Conservation (phyloP, 2,888 invertebrate species). For the Lepidonotus clava region DNA sequence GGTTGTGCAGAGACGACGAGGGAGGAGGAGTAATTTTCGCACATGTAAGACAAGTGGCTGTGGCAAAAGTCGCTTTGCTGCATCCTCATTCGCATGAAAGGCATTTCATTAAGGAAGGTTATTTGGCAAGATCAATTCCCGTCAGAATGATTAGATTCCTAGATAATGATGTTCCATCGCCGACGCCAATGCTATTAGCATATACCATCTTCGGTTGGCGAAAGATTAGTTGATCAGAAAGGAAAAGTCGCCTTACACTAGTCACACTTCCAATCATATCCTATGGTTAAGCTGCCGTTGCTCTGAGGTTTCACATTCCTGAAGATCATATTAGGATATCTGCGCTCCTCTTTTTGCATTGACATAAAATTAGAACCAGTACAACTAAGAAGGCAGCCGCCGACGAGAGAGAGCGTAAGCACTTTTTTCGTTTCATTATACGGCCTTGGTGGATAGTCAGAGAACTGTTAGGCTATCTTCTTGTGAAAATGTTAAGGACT, state of each 20-base stretch:
- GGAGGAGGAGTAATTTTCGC: background rate
- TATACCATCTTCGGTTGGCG: background rate
- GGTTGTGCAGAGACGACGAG: background rate
- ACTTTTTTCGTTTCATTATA: background rate
- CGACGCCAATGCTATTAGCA: conserved; percentile 37
- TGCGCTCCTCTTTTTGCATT: background rate
- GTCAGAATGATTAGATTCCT: conserved; percentile 50
- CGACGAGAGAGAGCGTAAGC: background rate
- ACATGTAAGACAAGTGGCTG: background rate
- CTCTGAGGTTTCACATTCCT: background rate
- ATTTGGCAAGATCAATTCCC: conserved; percentile 48
- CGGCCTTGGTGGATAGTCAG: background rate
- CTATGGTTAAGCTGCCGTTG: background rate
- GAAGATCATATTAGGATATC: background rate
- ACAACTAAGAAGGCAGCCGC: background rate
- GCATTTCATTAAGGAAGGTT: conserved; percentile 52
- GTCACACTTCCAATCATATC: background rate
- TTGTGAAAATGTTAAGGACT: too few relatives aligned
- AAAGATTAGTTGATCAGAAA: conserved; percentile 16
- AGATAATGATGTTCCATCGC: conserved; percentile 51
- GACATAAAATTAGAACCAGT: too few relatives aligned
- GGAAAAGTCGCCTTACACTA: background rate
- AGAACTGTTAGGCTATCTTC: background rate
- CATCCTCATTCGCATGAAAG: conserved; percentile 17
- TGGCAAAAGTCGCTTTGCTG: background rate